Evolutionary conservation across 2,797 vertebrate species (phyloP).

Genomic region (Tarsius wallacei): DNA sequence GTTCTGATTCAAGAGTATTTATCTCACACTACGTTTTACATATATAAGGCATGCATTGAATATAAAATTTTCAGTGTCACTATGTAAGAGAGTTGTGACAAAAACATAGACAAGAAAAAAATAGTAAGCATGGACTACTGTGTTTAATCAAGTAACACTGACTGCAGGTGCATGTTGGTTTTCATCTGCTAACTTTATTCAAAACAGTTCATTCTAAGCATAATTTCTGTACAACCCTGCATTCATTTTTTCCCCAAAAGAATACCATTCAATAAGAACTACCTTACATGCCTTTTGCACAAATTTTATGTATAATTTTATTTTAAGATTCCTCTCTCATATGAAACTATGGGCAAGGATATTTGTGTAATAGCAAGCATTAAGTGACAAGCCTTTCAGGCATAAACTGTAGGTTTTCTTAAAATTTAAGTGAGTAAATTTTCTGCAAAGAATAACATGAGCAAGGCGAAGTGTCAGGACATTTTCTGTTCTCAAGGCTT

Average conservation of each 20-base stretch:
- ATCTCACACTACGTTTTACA: neutral
- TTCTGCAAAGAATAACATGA: neutral
- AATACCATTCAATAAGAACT: neutral
- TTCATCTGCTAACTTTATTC: neutral
- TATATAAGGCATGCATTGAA: neutral
- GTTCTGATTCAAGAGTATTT: neutral
- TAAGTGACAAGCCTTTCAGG: neutral
- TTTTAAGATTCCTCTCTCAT: neutral
- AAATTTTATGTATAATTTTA: neutral
- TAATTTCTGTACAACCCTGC: neutral
- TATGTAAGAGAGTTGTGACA: neutral
- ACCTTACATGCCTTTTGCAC: neutral
- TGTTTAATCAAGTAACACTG: neutral
- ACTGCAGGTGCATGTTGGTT: neutral
- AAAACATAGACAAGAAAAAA: neutral
- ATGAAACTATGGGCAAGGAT: neutral
- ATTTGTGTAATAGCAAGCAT: neutral
- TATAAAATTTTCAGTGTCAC: neutral
- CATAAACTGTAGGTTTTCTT: neutral
- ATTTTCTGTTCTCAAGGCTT: neutral
- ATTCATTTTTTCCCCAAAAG: neutral
- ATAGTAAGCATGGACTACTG: neutral
- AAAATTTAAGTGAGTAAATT: constrained; percentile 37
- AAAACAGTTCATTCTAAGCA: constrained; percentile 10
- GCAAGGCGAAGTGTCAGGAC: neutral